Evolutionary conservation across 2,113 vertebrate genomes (phyloP).

Genomic region (Pholis gunnellus): DNA sequence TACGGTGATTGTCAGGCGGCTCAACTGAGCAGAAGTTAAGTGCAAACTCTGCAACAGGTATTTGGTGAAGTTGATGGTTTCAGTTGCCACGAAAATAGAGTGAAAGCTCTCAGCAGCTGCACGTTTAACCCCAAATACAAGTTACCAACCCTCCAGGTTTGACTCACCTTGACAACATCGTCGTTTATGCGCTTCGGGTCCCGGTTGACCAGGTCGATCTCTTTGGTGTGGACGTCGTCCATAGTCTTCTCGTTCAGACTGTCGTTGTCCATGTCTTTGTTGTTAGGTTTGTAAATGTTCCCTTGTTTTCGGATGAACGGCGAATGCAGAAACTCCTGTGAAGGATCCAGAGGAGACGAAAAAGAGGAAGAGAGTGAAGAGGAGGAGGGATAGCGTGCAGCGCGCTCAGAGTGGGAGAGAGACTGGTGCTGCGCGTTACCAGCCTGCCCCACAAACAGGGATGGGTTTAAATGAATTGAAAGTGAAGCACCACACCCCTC

Average conservation of each 20-base stretch:
- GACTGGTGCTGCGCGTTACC: conserved; percentile 70
- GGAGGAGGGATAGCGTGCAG: conserved; percentile 52
- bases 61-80: background rate
- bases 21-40: background rate
- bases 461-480: conserved; percentile 83
- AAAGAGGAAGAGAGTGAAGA: conserved; percentile 52
- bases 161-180: conserved; percentile 95
- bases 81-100: background rate
- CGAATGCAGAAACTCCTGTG: conserved; percentile 91
- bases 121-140: background rate
- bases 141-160: background rate
- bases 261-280: conserved; percentile 96
- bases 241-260: conserved; percentile 89
- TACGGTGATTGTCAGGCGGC: background rate
- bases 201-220: conserved; percentile 97
- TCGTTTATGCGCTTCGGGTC: conserved; percentile 96
- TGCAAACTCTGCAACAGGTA: conserved; percentile 18
- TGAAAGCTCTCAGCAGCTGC: background rate
- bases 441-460: conserved; percentile 77
- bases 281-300: conserved; percentile 99
- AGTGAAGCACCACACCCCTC: conserved; percentile 89
- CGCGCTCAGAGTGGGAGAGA: conserved; percentile 45
- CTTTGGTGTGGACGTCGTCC: conserved; percentile 94
- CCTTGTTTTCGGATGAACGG: conserved; percentile 95
- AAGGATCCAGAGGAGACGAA: conserved; percentile 59